phyloP scores from a whole-genome alignment of 2,888 invertebrate species.

The Orchestes rusci region DNA sequence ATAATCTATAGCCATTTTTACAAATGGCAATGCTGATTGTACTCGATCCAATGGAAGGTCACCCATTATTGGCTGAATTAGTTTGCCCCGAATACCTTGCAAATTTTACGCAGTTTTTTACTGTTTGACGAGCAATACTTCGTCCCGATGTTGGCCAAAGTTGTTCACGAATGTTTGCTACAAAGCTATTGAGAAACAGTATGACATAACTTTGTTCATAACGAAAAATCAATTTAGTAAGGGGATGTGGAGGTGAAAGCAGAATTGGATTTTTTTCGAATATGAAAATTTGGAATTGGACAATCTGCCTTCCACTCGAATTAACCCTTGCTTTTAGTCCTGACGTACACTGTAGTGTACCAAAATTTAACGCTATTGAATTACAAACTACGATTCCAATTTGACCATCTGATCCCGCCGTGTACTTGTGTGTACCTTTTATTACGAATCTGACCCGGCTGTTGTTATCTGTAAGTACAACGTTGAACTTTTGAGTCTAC shows the following conservation, averaged over 20 bases:
- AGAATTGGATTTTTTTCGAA: conserved; percentile 5
- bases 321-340: too few relatives aligned
- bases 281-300: conserved; percentile 10
- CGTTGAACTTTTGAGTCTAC: too few relatives aligned
- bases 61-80: conserved; percentile 19
- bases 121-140: conserved; percentile 6
- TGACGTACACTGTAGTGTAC: too few relatives aligned
- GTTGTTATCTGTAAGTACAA: too few relatives aligned
- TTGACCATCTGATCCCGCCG: too few relatives aligned
- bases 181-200: conserved; percentile 2
- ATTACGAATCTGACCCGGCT: too few relatives aligned
- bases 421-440: too few relatives aligned
- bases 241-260: neutral
- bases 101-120: conserved; percentile 5
- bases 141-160: conserved; percentile 13
- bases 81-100: conserved; percentile 3
- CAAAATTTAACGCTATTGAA: too few relatives aligned
- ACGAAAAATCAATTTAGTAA: conserved; percentile 5
- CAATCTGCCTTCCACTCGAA: too few relatives aligned
- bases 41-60: conserved; percentile 13
- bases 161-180: neutral
- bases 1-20: conserved; percentile 23
- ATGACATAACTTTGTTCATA: conserved; percentile 1
- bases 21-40: conserved; percentile 13
- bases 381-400: too few relatives aligned